Evolutionary conservation across 2,888 invertebrate species (phyloP), one percentile per base, ranked within the genome.

Genomic region (Erebia aethiops): DNA sequence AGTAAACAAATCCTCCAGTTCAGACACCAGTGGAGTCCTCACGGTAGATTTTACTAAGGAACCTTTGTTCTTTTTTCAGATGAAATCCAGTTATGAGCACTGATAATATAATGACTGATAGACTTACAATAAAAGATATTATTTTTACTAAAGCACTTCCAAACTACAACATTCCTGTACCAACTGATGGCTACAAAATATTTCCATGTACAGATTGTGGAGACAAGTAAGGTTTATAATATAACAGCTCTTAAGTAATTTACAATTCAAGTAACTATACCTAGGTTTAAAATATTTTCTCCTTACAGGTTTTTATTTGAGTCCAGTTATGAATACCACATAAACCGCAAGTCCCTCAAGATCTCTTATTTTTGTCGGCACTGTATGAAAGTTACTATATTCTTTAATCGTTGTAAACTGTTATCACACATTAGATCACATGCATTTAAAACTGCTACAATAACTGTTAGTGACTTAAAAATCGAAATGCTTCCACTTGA

Each of bases 151-250:
- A 88, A 79, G 85, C 87, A 57, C 82, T 88, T 71, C 89, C 91
- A 60, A 90, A 87, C 74, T 85, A 87, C 79, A 82, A 78, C 16
- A 82, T 88, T 77, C 84, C 90, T 70, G 73, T 82, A 71, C 79
- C 84, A 71, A 79, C 82, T 75, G 78, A 83, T 72, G 94, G 92
- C n/a, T 81, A 88, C 73, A 88, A 87, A 78, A 80, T 91, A 57
- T 94, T 85, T 81, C 78, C 87, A n/a, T 94, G 94, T 78, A 92
- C 85, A 49, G 93, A 94, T 75, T 95, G 94, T 78, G 91, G 94
- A 60, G 94, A 94, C 81, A 92, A 92, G 94, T 94, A 88, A 89
- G 90, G 62, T 65, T 57, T 57, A 43, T 35, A 26, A 13, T 46
- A 46, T 46, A 46, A 11, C 3, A 46, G 46, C 11, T 13, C 46